Base-by-base conservation (phyloP, 2,113 vertebrate genomes). In the Psittacus erithacus region DNA sequence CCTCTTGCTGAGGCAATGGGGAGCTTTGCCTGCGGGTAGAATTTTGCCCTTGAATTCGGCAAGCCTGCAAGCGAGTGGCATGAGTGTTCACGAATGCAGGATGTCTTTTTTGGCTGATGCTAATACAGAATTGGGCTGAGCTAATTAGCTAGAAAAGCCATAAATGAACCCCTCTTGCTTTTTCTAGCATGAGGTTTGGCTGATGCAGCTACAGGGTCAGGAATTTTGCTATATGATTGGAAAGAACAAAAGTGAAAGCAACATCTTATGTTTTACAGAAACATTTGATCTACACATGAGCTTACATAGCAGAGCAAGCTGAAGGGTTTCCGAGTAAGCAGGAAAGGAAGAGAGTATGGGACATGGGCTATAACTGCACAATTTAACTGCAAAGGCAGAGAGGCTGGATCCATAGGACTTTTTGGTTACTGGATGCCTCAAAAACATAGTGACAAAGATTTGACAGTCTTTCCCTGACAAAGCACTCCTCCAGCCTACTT, bases 401-500 rank as follows among this genome's bases (percentile, higher is more conserved):
- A 31, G 11, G 46, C 82, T 82, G 69, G 55, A 85, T 19, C 65
- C 17, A 7, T 13, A 69, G 82, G 60, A 53, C 10, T 76, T 62
- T 13, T 25, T 88, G 74, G 59, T 73, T 88, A 4, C 22, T 89
- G 75, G 64, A 39, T 83, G 55, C 79, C 85, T 59, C 49, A 73
- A 90, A 90, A 84, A 44, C 24, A 24, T 22, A 55, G 65, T 59
- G 77, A 71, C 86, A 93, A 91, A 79, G 93, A 82, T 89, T 69
- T 74, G 28, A 35, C 44, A 65, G 70, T 25, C 83, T 93, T 94
- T 67, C 67, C 92, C 88, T 91, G 94, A 86, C 88, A 91, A 86
- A 97, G 77, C 88, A 60, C 90, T 93, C 82, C 92, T 67, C 69
- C 90, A 60, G 57, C 87, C 82, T 85, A 52, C 93, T 92, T 83